Base-by-base conservation (phyloP, 2,113 vertebrate species). In the Brachypodius melanocephalos region DNA sequence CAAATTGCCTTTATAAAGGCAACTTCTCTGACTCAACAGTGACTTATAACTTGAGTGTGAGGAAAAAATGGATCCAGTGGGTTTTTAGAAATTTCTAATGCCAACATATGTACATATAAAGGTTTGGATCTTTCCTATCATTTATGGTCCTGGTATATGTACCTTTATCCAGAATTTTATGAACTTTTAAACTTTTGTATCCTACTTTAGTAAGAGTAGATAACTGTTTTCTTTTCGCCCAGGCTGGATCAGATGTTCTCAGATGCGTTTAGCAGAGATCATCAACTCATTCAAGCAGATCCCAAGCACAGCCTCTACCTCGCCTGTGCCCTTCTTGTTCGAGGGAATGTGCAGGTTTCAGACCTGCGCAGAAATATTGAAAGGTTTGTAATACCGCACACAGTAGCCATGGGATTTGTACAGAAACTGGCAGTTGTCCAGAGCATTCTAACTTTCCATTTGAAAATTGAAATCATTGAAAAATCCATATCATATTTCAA, bases 191-290 rank as follows among this genome's bases (percentile, higher is more conserved):
- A 69, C 29, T 88, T 80, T 3, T 26, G 2, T 91, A 49, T 14
- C 29, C 38, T 77, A 28, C 61, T 89, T 81, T 59, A 88, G 8
- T 68, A 49, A 89, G 61, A 94, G n/a, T 46, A 74, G 42, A 2
- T 91, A 79, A 81, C 54, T 63, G 10, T 42, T 93, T 83, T 63
- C 46, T 88, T 68, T 93, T 94, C 46, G 83, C 90, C 15, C 88
- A 99, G 99, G 76, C 90, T 99, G 98, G 99, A 99, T 97, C 99
- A 99, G 95, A 99, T 99, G 99, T 99, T 99, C 97, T 99, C 98
- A 63, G 99, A 99, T 87, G 99, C 99, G 21, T 99, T 99, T 96
- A 99, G 98, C 68, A 99, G 98, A 98, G 98, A 99, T 82, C 98
- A 99, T 95, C 99, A 99, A 72, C 97, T 99, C 40, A 98, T 99